phyloP scores from a whole-genome alignment of 1,140 invertebrate species.

The Saxidomus purpurata region DNA sequence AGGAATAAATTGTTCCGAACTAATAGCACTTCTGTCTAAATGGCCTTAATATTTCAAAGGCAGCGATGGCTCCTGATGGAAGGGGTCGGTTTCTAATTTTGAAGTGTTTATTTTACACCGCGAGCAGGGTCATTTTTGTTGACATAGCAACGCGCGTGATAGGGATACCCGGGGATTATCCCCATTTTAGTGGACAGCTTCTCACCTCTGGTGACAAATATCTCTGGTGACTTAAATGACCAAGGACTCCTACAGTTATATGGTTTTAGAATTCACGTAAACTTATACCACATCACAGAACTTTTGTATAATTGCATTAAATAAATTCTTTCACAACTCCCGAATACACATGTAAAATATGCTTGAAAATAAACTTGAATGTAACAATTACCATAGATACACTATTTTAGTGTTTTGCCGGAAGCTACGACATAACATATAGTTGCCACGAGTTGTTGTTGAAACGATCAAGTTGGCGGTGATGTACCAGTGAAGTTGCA shows the following conservation, averaged over 20 bases:
- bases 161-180: constrained; percentile 31
- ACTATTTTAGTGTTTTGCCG: no score
- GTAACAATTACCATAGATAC: no score
- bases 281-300: background rate
- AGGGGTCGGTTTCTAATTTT: constrained; percentile 21
- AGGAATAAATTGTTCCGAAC: constrained; percentile 14
- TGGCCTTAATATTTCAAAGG: constrained; percentile 24
- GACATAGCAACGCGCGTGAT: constrained; percentile 28
- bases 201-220: constrained; percentile 31
- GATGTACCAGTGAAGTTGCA: no score
- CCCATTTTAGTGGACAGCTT: constrained; percentile 3
- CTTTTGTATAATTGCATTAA: no score
- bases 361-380: no score
- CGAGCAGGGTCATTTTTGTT: constrained; percentile 33
- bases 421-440: no score
- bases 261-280: background rate
- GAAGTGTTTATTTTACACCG: constrained; percentile 38
- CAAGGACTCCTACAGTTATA: background rate
- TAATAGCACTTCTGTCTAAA: constrained; percentile 27
- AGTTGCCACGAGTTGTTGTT: no score
- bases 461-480: no score
- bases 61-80: background rate
- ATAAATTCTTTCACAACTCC: no score
- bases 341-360: no score
- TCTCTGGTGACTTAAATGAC: background rate